Conservation (phyloP, 2,888 invertebrate species). For the Epsilonema sp. region DNA sequence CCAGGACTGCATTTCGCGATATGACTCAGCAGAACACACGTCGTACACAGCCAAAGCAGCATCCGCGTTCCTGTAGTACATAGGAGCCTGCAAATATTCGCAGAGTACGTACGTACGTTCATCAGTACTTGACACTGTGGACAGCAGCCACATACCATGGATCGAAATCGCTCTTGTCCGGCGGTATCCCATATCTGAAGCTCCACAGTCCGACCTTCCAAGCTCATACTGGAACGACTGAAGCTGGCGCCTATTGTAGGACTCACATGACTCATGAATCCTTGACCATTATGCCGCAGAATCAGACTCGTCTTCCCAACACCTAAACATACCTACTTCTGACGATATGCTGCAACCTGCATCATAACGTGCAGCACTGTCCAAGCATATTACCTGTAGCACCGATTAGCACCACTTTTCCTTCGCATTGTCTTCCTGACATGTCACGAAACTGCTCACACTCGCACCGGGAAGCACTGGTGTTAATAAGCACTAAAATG, state of each 20-base stretch:
- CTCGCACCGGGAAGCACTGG: too few species aligned
- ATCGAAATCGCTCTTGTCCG: constrained; percentile 63
- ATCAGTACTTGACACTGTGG: neutral
- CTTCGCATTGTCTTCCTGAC: too few species aligned
- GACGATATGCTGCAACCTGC: constrained; percentile 43
- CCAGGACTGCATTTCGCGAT: constrained; percentile 62
- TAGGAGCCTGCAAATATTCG: constrained; percentile 44
- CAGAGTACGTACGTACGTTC: too few species aligned
- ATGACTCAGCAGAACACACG: constrained; percentile 52
- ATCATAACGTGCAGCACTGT: constrained; percentile 25
- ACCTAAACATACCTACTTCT: constrained; percentile 41
- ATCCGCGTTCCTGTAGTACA: constrained; percentile 79
- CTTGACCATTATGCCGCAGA: constrained; percentile 55
- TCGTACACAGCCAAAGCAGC: constrained; percentile 71
- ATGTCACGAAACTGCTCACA: too few species aligned
- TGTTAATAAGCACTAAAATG: too few species aligned
- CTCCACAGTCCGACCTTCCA: constrained; percentile 29
- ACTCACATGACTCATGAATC: constrained; percentile 50
- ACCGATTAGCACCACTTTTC: constrained; percentile 61
- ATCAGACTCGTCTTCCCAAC: constrained; percentile 75
- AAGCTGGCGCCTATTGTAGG: constrained; percentile 76
- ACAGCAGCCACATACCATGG: constrained; percentile 44
- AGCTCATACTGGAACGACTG: constrained; percentile 56
- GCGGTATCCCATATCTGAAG: constrained; percentile 68
- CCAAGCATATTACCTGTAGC: constrained; percentile 21